A percentile compares a stretch with the other conserved stretches of the same genome.
Conservation (phyloP, 2,113 vertebrate genomes). For the Saccopteryx bilineata region DNA sequence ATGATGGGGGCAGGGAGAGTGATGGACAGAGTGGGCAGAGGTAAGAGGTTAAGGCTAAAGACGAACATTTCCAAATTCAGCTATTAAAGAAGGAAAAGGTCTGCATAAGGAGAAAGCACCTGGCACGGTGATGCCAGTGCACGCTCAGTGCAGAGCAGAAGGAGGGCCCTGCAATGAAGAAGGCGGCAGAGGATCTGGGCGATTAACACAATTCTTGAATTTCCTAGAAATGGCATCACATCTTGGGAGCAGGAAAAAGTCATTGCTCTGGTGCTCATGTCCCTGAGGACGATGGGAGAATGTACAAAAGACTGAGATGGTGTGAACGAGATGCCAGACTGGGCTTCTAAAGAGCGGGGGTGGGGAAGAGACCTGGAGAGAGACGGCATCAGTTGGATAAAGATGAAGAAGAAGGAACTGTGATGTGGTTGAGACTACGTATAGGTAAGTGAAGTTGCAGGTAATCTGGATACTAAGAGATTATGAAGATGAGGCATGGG, state of each 20-base stretch:
- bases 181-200: background rate
- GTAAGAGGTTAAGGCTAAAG: background rate
- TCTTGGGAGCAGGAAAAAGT: background rate
- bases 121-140: background rate
- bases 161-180: too few species aligned
- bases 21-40: background rate
- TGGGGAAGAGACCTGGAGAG: background rate
- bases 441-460: background rate
- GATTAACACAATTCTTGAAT: background rate
- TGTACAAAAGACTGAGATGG: background rate
- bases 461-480: background rate
- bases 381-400: background rate
- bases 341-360: background rate
- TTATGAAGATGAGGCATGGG: fast-evolving
- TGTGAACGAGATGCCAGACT: background rate
- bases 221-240: background rate
- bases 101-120: background rate
- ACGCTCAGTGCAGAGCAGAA: background rate
- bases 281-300: background rate
- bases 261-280: background rate
- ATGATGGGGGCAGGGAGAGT: background rate
- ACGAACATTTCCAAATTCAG: background rate
- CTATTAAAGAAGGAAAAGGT: background rate
- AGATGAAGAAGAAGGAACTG: background rate
- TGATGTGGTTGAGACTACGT: background rate